These are phyloP conservation scores for Conus betulinus DNA, from an alignment of 1,140 invertebrate species.

Conservation along the genomic window DNA sequence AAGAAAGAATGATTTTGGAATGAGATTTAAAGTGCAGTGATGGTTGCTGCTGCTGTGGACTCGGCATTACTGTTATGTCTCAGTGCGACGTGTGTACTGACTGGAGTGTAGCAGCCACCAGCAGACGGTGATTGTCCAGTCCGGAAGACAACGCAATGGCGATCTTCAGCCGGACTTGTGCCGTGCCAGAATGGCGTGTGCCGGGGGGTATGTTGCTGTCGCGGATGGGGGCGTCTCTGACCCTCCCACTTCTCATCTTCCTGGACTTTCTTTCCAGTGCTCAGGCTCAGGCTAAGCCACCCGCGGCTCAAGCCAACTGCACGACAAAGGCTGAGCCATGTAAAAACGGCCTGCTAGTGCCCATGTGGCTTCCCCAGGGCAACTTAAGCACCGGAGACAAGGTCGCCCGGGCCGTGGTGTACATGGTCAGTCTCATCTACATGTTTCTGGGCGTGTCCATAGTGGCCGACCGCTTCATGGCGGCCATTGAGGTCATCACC, in stretches of 20 bases:
- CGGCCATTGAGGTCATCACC: constrained; percentile 99
- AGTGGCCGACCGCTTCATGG: constrained; percentile 99
- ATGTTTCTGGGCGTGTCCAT: constrained; percentile 99
- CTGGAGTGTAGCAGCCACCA: too few relatives aligned
- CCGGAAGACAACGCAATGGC: neutral
- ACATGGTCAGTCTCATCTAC: constrained; percentile 93
- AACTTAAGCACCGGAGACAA: constrained; percentile 82
- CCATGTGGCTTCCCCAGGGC: constrained; percentile 81
- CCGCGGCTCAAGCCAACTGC: constrained; percentile 39
- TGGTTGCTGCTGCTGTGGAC: too few relatives aligned
- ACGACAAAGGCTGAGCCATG: constrained; percentile 56
- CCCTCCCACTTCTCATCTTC: constrained; percentile 26
- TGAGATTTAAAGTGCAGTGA: too few relatives aligned
- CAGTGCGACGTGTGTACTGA: too few relatives aligned
- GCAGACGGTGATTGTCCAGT: neutral
- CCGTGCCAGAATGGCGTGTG: neutral
- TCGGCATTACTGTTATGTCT: too few relatives aligned
- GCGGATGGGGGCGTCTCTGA: neutral
- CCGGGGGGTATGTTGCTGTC: neutral
- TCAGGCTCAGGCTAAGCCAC: constrained; percentile 2
- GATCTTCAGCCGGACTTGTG: neutral
- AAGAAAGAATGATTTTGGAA: too few relatives aligned
- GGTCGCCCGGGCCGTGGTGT: constrained; percentile 89
- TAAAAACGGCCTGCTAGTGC: constrained; percentile 70
- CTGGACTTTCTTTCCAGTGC: constrained; percentile 30